Percentiles rank a stretch among this genome's conserved stretches.
phyloP scores from a whole-genome alignment of 2,113 vertebrate genomes.

The Columba janthina region DNA sequence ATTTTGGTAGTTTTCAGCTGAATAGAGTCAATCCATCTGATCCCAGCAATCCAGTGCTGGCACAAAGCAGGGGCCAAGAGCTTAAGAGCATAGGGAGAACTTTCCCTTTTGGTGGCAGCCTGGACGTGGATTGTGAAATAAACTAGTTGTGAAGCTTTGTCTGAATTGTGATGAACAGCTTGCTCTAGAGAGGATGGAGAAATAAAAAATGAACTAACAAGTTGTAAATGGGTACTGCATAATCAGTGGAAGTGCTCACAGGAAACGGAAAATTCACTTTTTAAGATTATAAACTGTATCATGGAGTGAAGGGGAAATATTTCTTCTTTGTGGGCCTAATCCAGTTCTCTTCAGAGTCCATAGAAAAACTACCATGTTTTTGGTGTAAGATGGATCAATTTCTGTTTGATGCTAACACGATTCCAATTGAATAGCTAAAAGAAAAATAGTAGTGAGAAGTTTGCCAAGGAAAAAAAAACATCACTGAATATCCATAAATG shows the following conservation, averaged over 20 bases:
- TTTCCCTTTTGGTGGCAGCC: slow-evolving; percentile 35
- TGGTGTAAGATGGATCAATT: neutral
- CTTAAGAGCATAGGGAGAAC: slow-evolving; percentile 15
- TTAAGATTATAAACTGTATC: neutral
- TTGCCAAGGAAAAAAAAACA: neutral
- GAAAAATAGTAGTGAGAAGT: neutral
- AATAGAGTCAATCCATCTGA: slow-evolving; percentile 33
- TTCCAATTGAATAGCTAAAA: neutral
- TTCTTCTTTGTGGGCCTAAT: neutral
- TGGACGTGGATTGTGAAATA: slow-evolving; percentile 39
- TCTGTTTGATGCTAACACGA: neutral
- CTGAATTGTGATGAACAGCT: slow-evolving; percentile 28
- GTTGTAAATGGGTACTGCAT: slow-evolving; percentile 19
- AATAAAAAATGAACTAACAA: slow-evolving; percentile 55
- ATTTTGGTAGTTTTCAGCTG: slow-evolving; percentile 48
- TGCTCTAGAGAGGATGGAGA: slow-evolving; percentile 13
- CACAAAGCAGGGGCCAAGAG: neutral
- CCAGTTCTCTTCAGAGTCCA: neutral
- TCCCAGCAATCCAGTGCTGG: slow-evolving; percentile 12
- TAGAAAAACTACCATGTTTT: neutral
- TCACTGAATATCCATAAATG: neutral
- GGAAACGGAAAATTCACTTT: neutral
- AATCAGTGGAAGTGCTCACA: neutral
- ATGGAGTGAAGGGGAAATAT: neutral
- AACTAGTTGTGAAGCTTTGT: slow-evolving; percentile 19